These are phyloP conservation scores for Sarotherodon lohbergeri DNA, from an alignment of 2,113 vertebrate genomes.

Conservation along the genomic window DNA sequence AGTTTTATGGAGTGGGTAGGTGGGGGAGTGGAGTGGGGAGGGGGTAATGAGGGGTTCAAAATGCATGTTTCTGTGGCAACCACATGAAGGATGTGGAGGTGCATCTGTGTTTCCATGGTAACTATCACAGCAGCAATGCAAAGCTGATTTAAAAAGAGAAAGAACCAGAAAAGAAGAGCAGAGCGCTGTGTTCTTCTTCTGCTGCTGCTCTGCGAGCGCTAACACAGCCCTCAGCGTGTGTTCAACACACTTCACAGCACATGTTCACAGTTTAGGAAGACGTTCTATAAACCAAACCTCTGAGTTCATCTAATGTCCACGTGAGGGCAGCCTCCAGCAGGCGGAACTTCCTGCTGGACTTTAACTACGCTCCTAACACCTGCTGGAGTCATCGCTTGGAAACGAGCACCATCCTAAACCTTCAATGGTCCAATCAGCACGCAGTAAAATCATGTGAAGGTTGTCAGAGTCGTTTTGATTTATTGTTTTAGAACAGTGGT, in stretches of 20 bases:
- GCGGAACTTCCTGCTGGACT: background rate
- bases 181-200: background rate
- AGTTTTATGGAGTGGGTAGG: background rate
- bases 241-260: background rate
- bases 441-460: background rate
- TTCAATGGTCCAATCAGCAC: background rate
- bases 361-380: background rate
- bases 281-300: accelerated
- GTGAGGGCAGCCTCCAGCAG: background rate
- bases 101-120: constrained; percentile 2
- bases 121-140: background rate
- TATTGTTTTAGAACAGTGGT: background rate
- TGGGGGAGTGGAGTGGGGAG: background rate
- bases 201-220: background rate
- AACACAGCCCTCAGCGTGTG: background rate
- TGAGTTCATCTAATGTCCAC: background rate
- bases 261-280: background rate
- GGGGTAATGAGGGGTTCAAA: background rate
- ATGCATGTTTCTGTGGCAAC: constrained; percentile 45
- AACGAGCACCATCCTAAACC: background rate
- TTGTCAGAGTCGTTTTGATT: background rate
- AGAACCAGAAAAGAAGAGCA: background rate
- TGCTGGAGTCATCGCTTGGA: background rate
- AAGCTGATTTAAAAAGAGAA: background rate
- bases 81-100: background rate